Evolutionary conservation across 1,140 invertebrate genomes (phyloP).

Genomic region (Drosophila obscura): DNA sequence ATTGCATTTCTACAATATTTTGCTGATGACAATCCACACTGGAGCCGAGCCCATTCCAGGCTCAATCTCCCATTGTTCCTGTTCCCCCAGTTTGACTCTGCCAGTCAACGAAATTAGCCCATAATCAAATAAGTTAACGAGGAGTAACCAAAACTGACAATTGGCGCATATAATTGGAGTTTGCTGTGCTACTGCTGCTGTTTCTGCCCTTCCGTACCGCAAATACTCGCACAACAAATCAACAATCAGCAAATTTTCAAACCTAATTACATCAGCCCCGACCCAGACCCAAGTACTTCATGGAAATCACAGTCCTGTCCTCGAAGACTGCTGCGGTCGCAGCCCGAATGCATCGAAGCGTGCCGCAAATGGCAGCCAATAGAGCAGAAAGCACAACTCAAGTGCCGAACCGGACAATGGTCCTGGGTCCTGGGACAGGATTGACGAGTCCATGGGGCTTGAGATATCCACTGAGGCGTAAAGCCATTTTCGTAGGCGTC

Average conservation of each 20-base stretch:
- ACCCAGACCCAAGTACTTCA: conserved; percentile 41
- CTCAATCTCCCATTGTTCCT: no score
- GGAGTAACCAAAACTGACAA: conserved; percentile 72
- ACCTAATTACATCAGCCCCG: conserved; percentile 66
- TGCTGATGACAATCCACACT: no score
- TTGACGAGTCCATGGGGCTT: conserved; percentile 35
- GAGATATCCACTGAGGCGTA: conserved; percentile 61
- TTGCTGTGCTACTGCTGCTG: conserved; percentile 12
- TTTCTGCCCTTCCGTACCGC: conserved; percentile 8
- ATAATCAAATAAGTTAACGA: conserved; percentile 80
- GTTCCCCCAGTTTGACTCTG: background rate
- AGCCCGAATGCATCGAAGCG: conserved; percentile 54
- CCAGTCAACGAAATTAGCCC: conserved; percentile 55
- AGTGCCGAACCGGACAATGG: conserved; percentile 55
- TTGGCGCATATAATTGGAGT: conserved; percentile 74
- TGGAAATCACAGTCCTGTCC: conserved; percentile 51
- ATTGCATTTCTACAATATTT: background rate
- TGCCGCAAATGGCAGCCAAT: conserved; percentile 71
- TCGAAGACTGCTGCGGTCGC: conserved; percentile 60
- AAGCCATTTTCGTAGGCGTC: conserved; percentile 60
- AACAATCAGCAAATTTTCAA: conserved; percentile 75
- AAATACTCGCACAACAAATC: conserved; percentile 49
- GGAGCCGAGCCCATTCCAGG: background rate
- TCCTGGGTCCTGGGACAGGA: conserved; percentile 33
- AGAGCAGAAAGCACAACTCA: conserved; percentile 78